Base-by-base conservation (phyloP, 1,140 invertebrate genomes). In the Maconellicoccus hirsutus region DNA sequence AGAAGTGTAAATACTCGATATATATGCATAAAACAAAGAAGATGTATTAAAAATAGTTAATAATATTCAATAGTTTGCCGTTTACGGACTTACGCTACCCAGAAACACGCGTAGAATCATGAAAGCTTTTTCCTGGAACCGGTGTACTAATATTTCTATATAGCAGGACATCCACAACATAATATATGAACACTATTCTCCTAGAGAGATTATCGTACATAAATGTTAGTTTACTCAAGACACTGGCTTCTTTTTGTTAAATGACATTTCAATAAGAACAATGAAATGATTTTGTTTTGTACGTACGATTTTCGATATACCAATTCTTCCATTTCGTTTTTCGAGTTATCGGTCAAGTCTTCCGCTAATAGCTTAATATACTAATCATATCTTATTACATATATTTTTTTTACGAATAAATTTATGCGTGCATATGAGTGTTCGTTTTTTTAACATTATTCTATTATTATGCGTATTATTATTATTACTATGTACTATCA, bases 11-110 rank as follows among this genome's bases (percentile, higher is more conserved):
- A n/a, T n/a, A n/a, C n/a, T n/a, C n/a, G n/a, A n/a, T n/a, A n/a
- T n/a, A n/a, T n/a, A n/a, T n/a, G n/a, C n/a, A n/a, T 33, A 33
- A 33, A 3, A 33, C 12, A 33, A 33, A 33, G 4, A 33, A 33
- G 29, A 33, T 33, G 29, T 33, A 33, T 33, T 33, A 33, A 33
- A 33, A 33, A 33, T 33, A 33, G 29, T 33, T 33, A 59, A 59
- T 59, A 59, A 59, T 59, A 59, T 59, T 59, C 21, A 59, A 22
- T 59, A 59, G 4, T 59, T 59, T n/a, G 52, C 52, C 52, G 16
- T 59, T 59, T 59, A 59, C 52, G 52, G 52, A 59, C 52, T 59
- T 59, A 59, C 52, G 52, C 52, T 59, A 22, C 52, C 52, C 52
- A 59, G 21, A 59, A 59, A 59, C 21, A 22, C 52, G 52, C 52